Conservation (phyloP, 2,113 vertebrate genomes). For the Ceyx melanurus region DNA sequence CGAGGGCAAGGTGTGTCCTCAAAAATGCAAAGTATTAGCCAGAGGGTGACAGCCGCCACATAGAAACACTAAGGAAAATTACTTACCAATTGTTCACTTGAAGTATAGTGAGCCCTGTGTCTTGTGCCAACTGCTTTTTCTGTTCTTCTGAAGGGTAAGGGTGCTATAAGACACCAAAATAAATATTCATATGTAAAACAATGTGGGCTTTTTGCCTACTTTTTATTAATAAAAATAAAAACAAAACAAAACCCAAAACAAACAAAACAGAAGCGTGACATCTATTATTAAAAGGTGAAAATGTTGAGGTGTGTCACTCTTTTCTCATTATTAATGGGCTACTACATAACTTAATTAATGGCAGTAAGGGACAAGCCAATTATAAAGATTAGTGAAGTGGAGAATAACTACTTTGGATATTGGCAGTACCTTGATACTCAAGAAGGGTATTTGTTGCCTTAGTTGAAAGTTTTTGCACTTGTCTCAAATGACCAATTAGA, state of each 20-base stretch:
- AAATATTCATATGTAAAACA: conserved; percentile 49
- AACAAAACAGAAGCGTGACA: conserved; percentile 57
- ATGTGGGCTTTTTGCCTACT: conserved; percentile 21
- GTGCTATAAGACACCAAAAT: conserved; percentile 84
- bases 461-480: conserved; percentile 49
- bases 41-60: conserved; percentile 67
- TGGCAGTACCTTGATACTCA: conserved; percentile 81
- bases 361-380: conserved; percentile 96
- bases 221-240: conserved; percentile 12
- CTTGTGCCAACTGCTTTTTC: conserved; percentile 99
- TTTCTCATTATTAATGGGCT: conserved; percentile 91
- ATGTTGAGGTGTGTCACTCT: conserved; percentile 85
- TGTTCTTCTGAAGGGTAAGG: conserved; percentile 99
- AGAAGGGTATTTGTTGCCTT: conserved; percentile 76
- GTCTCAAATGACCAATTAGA: background rate
- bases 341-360: conserved; percentile 97
- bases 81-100: conserved; percentile 99
- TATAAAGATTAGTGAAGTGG: conserved; percentile 98
- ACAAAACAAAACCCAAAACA: background rate
- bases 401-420: conserved; percentile 90
- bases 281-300: conserved; percentile 84
- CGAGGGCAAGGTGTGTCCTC: conserved; percentile 62
- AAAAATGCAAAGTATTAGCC: conserved; percentile 76
- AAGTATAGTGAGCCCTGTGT: conserved; percentile 99
- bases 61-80: conserved; percentile 74